Base-by-base conservation (phyloP, 1,140 invertebrate genomes). In the Drosophila sucinea region DNA sequence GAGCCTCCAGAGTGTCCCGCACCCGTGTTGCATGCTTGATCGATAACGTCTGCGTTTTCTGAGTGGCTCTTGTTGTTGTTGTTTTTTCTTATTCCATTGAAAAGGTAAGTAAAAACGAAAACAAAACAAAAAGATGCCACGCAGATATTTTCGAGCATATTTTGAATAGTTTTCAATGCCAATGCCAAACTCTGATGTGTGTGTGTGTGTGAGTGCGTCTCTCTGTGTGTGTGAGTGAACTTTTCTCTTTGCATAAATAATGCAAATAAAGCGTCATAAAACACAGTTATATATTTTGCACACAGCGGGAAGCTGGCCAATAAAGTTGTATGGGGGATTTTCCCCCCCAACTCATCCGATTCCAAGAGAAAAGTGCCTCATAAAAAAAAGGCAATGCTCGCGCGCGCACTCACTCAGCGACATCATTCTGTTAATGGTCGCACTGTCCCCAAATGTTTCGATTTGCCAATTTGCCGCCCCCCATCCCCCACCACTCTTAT, bases 101-200 rank as follows among this genome's bases (percentile, higher is more conserved):
- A 17, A 85, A 84, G 67, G 73, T 77, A 71, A 73, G 55, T 30
- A 66, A 73, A 32, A 67, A 70, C 32, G 41, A 75, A 82, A 58
- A 80, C 72, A 75, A 82, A 58, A 80, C 72, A 81, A 82, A 87
- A 73, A 79, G 71, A 87, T 86, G 67, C 81, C 58, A 70, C 35
- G 57, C 66, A 70, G 79, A 86, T 87, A 82, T 82, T 67, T 87
- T 83, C 40, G 54, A 63, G 79, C 57, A 87, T 87, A 74, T 71
- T 83, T 87, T 67, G 58, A 87, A 87, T 89, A 89, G 64, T 87
- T 83, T 89, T 87, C 83, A 87, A 87, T 86, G 82, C 79, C 82
- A 83, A 81, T 67, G 70, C 44, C 62, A 70, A 60, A 54, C 27
- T 58, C 62, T 67, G 55, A 51, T 65, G 11, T 29, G 7, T 64